Percentiles rank a stretch among this genome's conserved stretches.
phyloP scores from a whole-genome alignment of 2,888 invertebrate genomes.

The Calliphora vomitoria region DNA sequence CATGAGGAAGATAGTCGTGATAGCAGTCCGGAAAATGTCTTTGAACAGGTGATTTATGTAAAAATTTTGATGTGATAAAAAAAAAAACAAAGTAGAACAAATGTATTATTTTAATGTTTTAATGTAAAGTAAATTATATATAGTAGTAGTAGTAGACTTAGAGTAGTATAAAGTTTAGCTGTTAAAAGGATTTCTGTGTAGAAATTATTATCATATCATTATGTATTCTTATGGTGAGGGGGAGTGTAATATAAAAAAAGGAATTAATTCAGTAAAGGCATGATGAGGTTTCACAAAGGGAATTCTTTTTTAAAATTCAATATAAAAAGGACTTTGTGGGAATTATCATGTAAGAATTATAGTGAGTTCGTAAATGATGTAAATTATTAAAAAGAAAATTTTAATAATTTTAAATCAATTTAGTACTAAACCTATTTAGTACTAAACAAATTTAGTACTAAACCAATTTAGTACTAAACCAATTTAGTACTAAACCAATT shows the following conservation, averaged over 20 bases:
- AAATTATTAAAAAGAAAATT: no score
- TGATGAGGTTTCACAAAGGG: no score
- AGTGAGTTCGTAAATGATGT: no score
- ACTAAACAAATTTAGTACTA: no score
- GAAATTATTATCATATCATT: conserved; percentile 25
- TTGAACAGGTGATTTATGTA: conserved; percentile 87
- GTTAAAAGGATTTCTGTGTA: conserved; percentile 8
- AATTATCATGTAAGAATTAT: no score
- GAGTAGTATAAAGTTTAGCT: not conserved
- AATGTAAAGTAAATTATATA: not conserved
- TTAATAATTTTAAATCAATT: no score
- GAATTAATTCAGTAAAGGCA: conserved; percentile 2
- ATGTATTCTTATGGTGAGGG: no score
- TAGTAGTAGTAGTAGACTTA: not conserved
- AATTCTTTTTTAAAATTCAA: no score
- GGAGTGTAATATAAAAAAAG: not conserved
- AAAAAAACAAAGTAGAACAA: conserved; percentile 21
- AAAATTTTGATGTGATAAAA: not conserved
- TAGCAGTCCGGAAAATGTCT: conserved; percentile 93
- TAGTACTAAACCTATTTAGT: no score
- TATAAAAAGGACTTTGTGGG: no score
- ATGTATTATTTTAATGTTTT: not conserved
- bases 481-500: no score
- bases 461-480: no score
- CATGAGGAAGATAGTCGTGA: conserved; percentile 91